Percentiles rank a stretch among this genome's conserved stretches.
Conservation (phyloP, 2,797 vertebrate species). For the Hydrocynus forskahlii region DNA sequence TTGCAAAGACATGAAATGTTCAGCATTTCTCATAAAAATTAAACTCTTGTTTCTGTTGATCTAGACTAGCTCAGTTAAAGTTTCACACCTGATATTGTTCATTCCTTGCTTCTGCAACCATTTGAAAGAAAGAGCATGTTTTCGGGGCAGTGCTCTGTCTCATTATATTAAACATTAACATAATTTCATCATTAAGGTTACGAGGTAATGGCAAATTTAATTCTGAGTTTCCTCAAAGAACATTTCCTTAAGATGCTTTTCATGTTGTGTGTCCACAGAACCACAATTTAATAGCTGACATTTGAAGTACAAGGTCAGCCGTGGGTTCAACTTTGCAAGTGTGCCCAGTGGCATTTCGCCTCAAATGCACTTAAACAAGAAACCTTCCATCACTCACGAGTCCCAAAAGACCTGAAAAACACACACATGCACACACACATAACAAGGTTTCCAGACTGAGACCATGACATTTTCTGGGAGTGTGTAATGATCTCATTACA, state of each 20-base stretch:
- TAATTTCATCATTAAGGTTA: slow-evolving; percentile 49
- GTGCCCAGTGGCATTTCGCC: not conserved
- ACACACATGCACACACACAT: slow-evolving; percentile 5
- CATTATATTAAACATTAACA: slow-evolving; percentile 41
- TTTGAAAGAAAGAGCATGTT: not conserved
- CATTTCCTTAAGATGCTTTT: not conserved
- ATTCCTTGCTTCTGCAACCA: not conserved
- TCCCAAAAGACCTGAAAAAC: slow-evolving; percentile 18
- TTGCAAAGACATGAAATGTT: too few species aligned
- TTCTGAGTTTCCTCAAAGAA: not conserved
- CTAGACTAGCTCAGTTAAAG: not conserved
- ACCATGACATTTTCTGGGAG: slow-evolving; percentile 41
- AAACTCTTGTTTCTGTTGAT: not conserved
- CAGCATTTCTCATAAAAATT: not conserved
- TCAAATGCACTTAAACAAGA: slow-evolving; percentile 27
- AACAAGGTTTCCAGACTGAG: slow-evolving; percentile 29
- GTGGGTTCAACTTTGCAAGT: not conserved
- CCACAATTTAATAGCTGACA: slow-evolving; percentile 25
- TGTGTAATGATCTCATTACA: slow-evolving; percentile 46
- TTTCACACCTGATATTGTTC: slow-evolving; percentile 12
- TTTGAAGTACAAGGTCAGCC: slow-evolving; percentile 45
- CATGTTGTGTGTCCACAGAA: not conserved
- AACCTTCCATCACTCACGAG: slow-evolving; percentile 15
- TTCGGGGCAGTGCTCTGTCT: not conserved
- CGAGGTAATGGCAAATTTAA: slow-evolving; percentile 39